Conservation (phyloP, 2,888 invertebrate species). For the Nomada ferruginata region DNA sequence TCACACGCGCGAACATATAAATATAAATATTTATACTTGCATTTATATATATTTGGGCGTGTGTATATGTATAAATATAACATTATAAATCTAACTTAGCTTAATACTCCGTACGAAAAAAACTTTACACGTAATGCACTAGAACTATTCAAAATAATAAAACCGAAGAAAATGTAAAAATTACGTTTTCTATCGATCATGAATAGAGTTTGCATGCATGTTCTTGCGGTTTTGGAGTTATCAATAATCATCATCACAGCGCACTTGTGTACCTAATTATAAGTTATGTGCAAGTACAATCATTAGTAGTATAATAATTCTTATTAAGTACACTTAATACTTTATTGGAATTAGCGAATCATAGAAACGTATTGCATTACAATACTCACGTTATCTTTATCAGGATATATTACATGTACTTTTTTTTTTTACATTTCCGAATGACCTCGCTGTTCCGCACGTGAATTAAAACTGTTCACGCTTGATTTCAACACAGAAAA, state of each 20-base stretch:
- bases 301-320: conserved; percentile 35
- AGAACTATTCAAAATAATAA: conserved; percentile 47
- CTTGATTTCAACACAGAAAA: conserved; percentile 84
- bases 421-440: conserved; percentile 55
- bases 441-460: conserved; percentile 65
- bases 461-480: conserved; percentile 77
- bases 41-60: conserved; percentile 22
- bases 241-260: conserved; percentile 57
- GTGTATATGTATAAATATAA: conserved; percentile 19
- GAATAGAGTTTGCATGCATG: conserved; percentile 35
- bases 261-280: conserved; percentile 50
- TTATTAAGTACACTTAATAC: conserved; percentile 35
- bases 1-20: conserved; percentile 43
- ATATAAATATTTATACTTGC: conserved; percentile 39
- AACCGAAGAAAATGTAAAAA: conserved; percentile 44
- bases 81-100: conserved; percentile 32
- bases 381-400: conserved; percentile 39
- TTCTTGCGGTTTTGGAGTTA: conserved; percentile 50
- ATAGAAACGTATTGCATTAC: conserved; percentile 10
- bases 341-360: conserved; percentile 22
- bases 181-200: conserved; percentile 41
- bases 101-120: conserved; percentile 44
- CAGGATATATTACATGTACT: conserved; percentile 22
- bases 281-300: conserved; percentile 53
- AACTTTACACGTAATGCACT: conserved; percentile 48